Evolutionary conservation across 1,140 invertebrate species (phyloP).

Genomic region (Dolichoris vasculosae): DNA sequence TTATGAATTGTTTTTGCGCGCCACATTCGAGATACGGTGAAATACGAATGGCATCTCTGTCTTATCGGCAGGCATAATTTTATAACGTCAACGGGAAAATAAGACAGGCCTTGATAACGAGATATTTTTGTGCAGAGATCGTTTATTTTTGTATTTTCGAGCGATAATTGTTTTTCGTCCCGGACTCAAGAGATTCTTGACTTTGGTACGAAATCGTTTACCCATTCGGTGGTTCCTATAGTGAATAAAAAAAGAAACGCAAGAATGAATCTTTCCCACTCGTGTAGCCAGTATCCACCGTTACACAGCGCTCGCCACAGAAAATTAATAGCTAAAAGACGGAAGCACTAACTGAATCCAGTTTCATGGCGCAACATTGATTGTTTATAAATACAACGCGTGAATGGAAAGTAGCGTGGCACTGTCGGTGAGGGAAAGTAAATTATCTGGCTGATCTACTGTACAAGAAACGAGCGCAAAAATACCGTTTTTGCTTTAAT

Average conservation of each 20-base stretch:
- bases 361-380: not conserved
- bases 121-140: not conserved
- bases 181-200: too few species aligned
- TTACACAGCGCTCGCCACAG: too few species aligned
- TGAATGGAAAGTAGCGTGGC: slow-evolving; percentile 1
- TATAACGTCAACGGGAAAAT: not conserved
- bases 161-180: not conserved
- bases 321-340: not conserved
- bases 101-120: not conserved
- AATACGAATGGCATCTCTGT: not conserved
- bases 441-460: not conserved
- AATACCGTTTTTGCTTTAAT: slow-evolving; percentile 14
- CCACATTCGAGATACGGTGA: too few species aligned
- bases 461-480: slow-evolving; percentile 27
- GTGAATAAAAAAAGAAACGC: too few species aligned
- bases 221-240: too few species aligned
- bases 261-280: too few species aligned
- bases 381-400: slow-evolving; percentile 36
- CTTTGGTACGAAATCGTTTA: too few species aligned
- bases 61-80: not conserved
- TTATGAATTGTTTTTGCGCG: too few species aligned
- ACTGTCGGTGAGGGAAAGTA: slow-evolving; percentile 32
- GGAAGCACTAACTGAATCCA: not conserved
- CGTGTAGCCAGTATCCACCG: too few species aligned
- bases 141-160: not conserved